Percentiles rank a stretch among this genome's conserved stretches.
Conservation (phyloP, 2,888 invertebrate genomes). For the Xestia c-nigrum region DNA sequence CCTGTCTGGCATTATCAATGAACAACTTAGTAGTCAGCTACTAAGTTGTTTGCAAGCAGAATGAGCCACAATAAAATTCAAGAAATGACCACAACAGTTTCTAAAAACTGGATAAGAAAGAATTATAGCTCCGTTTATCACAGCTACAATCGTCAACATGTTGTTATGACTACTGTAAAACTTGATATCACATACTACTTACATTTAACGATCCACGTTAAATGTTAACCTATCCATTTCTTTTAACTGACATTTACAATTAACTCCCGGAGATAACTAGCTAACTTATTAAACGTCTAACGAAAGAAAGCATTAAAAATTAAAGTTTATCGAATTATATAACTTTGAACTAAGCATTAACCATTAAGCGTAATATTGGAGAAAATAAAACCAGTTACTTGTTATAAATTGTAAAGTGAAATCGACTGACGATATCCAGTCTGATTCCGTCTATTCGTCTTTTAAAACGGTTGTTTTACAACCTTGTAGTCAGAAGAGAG, state of each 20-base stretch:
- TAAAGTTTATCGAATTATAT: slow-evolving; percentile 56
- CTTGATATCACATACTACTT: slow-evolving; percentile 21
- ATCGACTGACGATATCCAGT: slow-evolving; percentile 51
- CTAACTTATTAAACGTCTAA: slow-evolving; percentile 13
- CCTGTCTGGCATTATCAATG: neutral
- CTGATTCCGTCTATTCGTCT: slow-evolving; percentile 29
- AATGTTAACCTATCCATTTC: slow-evolving; percentile 18
- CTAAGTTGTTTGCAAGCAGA: neutral
- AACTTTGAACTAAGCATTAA: slow-evolving; percentile 45
- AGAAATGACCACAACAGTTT: neutral
- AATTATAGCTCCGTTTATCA: slow-evolving; percentile 26
- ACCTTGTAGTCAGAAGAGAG: slow-evolving; percentile 12
- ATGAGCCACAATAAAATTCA: neutral
- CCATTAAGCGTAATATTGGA: slow-evolving; percentile 55
- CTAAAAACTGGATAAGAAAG: neutral
- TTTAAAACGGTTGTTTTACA: slow-evolving; percentile 29
- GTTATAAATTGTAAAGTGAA: slow-evolving; percentile 64
- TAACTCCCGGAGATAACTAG: slow-evolving; percentile 41
- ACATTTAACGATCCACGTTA: slow-evolving; percentile 25
- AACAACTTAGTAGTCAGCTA: neutral
- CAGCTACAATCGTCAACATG: slow-evolving; percentile 16
- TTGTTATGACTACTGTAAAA: slow-evolving; percentile 18
- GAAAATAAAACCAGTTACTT: slow-evolving; percentile 64
- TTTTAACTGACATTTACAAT: slow-evolving; percentile 35
- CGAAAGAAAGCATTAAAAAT: slow-evolving; percentile 55